phyloP scores from a whole-genome alignment of 1,140 invertebrate species.

The Rhysida immarginata region DNA sequence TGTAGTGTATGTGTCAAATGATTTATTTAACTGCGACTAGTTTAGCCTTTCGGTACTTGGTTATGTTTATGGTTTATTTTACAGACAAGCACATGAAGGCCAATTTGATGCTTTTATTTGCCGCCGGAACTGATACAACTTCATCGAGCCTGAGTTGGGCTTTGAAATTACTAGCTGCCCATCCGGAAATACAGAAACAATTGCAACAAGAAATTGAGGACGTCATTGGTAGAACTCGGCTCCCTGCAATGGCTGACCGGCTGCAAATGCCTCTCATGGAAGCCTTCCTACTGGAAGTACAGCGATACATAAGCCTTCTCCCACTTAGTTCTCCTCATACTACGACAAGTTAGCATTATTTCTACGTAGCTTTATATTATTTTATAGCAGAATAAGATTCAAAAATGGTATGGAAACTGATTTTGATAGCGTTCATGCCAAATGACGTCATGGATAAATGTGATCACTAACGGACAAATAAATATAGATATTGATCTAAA shows the following conservation, averaged over 20 bases:
- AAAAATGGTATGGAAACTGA: too few species aligned
- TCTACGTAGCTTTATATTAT: too few species aligned
- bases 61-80: too few species aligned
- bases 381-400: too few species aligned
- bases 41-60: too few species aligned
- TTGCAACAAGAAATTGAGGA: conserved; percentile 46
- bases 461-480: too few species aligned
- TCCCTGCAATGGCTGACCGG: background rate
- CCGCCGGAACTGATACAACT: conserved; percentile 41
- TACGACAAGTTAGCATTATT: too few species aligned
- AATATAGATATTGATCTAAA: too few species aligned
- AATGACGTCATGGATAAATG: too few species aligned
- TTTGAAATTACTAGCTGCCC: conserved; percentile 45
- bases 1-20: too few species aligned
- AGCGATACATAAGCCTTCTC: conserved; percentile 12
- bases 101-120: background rate
- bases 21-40: too few species aligned
- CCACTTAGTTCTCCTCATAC: conserved; percentile 14
- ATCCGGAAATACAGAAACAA: conserved; percentile 47
- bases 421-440: too few species aligned
- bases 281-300: conserved; percentile 18
- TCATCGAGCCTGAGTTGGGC: conserved; percentile 52
- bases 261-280: conserved; percentile 19
- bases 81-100: background rate
- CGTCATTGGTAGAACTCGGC: conserved; percentile 28